phyloP scores from a whole-genome alignment of 23 tunicate species.

The Oikopleura dioica region DNA sequence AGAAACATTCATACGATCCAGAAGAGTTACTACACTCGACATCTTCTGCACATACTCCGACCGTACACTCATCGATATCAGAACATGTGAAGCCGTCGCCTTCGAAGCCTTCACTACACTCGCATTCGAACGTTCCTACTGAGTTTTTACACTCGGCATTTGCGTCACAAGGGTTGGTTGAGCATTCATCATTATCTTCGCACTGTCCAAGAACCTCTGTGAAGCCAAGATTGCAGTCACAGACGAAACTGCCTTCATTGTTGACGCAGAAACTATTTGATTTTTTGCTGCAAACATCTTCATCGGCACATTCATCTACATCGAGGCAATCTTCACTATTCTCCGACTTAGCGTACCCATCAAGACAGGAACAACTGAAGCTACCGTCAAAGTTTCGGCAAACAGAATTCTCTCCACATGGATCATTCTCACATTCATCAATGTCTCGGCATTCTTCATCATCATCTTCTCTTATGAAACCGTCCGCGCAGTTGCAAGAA shows the following conservation, averaged over 20 bases:
- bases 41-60: not conserved
- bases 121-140: not conserved
- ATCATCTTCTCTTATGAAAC: too few relatives aligned
- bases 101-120: not conserved
- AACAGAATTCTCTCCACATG: slow-evolving; percentile 5
- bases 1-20: not conserved
- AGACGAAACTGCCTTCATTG: slow-evolving; percentile 19
- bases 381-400: slow-evolving; percentile 24
- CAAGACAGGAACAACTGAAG: slow-evolving; percentile 16
- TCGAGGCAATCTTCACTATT: slow-evolving; percentile 11
- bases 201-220: not conserved
- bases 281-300: not conserved
- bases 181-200: not conserved
- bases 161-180: not conserved
- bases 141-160: not conserved
- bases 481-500: too few relatives aligned
- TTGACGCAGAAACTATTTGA: slow-evolving; percentile 20
- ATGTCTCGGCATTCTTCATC: too few relatives aligned
- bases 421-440: slow-evolving; percentile 16
- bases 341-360: slow-evolving; percentile 10
- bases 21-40: slow-evolving; percentile 4
- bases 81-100: slow-evolving; percentile 13
- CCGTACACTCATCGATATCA: slow-evolving; percentile 12
- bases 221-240: slow-evolving; percentile 16
- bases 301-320: slow-evolving; percentile 21